Base-by-base conservation (phyloP, 2,797 vertebrate species). In the Eulemur mongoz region DNA sequence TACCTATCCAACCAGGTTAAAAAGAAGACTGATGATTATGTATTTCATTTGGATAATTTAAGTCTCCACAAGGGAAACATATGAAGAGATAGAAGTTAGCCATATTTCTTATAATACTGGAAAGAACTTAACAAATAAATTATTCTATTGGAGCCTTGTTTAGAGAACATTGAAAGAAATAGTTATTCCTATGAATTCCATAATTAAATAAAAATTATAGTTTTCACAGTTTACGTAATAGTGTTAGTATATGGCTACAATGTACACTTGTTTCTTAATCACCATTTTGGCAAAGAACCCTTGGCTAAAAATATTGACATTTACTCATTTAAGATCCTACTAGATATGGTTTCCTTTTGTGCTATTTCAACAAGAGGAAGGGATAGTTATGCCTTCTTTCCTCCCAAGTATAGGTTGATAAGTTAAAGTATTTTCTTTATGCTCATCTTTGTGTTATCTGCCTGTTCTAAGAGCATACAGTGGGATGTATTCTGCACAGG, bases 11-110 rank as follows among this genome's bases (percentile, higher is more conserved):
- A 91, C 43, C 10, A 84, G 13, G 25, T 89, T 80, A 79, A 89
- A 45, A 54, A 92, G 43, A 91, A 15, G 2, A 70, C 30, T 83
- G 23, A 93, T 0, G 82, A 92, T 57, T 61, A 73, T 85, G 76
- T 88, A 12, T 79, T 84, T 6, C 52, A 83, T 20, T 91, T 94
- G 12, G 27, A 76, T 94, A 63, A 72, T 50, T 84, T 95, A 95
- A 75, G 35, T 89, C 48, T 94, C n/a, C 4, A 82, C 2, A 83
- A 30, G 2, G 30, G n/a, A 65, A 92, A 79, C 4, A 63, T 43
- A 61, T 91, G 40, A 94, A 20, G 18, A 22, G 18, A 54, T 69
- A 76, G 23, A 82, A 79, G 5, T 70, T 32, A 65, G 20, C 7
- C 27, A 61, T 75, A 83, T 65, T 45, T 69, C 20, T 70, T 88